These are phyloP conservation scores for Planiliza haematocheilus DNA, from an alignment of 2,113 vertebrate genomes.

Conservation along the genomic window DNA sequence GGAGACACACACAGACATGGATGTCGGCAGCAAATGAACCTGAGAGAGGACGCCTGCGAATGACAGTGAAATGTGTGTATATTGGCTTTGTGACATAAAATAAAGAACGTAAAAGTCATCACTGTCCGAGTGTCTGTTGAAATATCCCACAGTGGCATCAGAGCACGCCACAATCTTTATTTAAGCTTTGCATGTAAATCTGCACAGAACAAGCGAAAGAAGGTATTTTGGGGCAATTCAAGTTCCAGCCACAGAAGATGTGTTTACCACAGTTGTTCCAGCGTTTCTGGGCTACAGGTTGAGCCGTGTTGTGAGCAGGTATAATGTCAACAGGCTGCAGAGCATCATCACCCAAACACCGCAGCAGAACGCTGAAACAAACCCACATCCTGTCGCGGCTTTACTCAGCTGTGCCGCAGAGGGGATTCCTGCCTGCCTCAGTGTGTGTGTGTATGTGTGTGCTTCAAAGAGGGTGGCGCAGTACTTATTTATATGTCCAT, in stretches of 20 bases:
- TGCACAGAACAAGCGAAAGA: not conserved
- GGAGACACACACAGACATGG: no score
- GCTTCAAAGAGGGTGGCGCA: conserved; percentile 47
- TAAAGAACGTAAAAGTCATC: no score
- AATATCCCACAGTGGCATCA: no score
- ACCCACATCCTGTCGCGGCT: conserved; percentile 2
- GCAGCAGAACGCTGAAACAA: not conserved
- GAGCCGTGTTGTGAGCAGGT: not conserved
- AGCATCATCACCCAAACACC: not conserved
- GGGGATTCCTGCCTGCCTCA: conserved; percentile 39
- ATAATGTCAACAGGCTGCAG: not conserved
- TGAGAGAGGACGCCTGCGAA: no score
- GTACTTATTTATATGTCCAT: conserved; percentile 68
- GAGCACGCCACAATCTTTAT: no score
- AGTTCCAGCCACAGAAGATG: not conserved
- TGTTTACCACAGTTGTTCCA: not conserved
- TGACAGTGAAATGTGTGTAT: no score
- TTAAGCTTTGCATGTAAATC: no score
- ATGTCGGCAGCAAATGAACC: no score
- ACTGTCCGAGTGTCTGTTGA: no score
- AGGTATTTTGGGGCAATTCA: not conserved
- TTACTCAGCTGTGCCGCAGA: not conserved
- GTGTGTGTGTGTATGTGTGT: not conserved
- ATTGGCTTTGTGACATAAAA: no score
- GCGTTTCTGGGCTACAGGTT: not conserved